These are phyloP conservation scores for Pseudanteris insignis DNA, from an alignment of 2,888 invertebrate species.

Conservation along the genomic window DNA sequence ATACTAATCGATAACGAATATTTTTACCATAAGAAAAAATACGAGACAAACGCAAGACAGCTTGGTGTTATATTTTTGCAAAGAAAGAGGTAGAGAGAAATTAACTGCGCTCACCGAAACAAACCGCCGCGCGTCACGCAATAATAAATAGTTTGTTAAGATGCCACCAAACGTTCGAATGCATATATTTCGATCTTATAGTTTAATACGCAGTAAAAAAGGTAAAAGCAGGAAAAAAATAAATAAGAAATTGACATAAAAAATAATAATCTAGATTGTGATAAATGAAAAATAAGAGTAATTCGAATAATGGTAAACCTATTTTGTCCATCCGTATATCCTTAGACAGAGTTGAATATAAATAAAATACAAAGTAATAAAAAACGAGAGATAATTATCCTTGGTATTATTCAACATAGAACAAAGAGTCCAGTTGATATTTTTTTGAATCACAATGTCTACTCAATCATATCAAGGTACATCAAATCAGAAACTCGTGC, in stretches of 20 bases:
- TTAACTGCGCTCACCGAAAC: no score
- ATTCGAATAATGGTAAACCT: constrained; percentile 49
- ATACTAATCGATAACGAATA: no score
- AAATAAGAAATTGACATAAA: constrained; percentile 6
- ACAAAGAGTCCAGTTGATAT: constrained; percentile 26
- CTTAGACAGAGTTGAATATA: no score
- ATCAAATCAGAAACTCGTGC: constrained; percentile 1
- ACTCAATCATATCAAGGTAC: constrained; percentile 24
- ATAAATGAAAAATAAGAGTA: constrained; percentile 16
- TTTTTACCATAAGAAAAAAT: no score
- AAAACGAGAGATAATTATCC: no score
- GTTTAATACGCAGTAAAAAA: constrained; percentile 37
- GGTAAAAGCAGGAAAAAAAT: constrained; percentile 3
- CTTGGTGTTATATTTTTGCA: constrained; percentile 32
- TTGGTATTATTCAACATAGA: no score
- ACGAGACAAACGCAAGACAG: constrained; percentile 2
- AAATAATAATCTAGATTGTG: constrained; percentile 30
- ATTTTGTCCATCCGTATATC: constrained; percentile 57
- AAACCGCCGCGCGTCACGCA: constrained; percentile 15
- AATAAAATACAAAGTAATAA: no score
- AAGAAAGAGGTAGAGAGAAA: no score
- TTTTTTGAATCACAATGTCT: constrained; percentile 16
- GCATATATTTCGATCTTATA: constrained; percentile 43
- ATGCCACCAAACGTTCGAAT: constrained; percentile 41
- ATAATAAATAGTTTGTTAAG: constrained; percentile 57